Evolutionary conservation across 2,797 vertebrate genomes (phyloP).

Genomic region (Tapera naevia): DNA sequence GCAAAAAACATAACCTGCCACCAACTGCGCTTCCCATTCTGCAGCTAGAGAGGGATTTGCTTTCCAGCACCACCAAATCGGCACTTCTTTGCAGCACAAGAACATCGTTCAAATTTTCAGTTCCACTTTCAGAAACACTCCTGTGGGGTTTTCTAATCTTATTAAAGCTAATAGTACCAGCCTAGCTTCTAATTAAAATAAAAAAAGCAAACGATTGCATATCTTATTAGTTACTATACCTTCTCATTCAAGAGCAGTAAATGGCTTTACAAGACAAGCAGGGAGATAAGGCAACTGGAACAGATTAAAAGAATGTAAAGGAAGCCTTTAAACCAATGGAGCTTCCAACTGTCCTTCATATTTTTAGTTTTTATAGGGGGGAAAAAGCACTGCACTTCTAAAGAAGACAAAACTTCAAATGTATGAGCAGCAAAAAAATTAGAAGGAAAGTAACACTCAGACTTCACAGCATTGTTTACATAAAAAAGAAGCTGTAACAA

Average conservation of each 20-base stretch:
- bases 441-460: not conserved
- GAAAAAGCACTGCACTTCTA: not conserved
- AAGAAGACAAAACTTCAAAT: not conserved
- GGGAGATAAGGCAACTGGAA: constrained; percentile 6
- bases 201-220: constrained; percentile 17
- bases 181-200: constrained; percentile 3
- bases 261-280: constrained; percentile 5
- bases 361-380: not conserved
- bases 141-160: not conserved
- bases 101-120: not conserved
- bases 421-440: not conserved
- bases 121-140: constrained; percentile 6
- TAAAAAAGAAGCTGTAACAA: not conserved
- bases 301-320: not conserved
- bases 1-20: not conserved
- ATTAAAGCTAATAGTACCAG: constrained; percentile 6
- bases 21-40: not conserved
- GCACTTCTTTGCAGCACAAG: not conserved
- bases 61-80: not conserved
- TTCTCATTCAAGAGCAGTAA: not conserved
- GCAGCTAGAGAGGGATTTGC: not conserved
- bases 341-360: not conserved
- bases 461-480: not conserved
- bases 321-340: not conserved
- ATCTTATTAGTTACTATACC: not conserved